A percentile compares a stretch with the other conserved stretches of the same genome.
Evolutionary conservation across 2,113 vertebrate species (phyloP).

Genomic region (Odocoileus virginianus): DNA sequence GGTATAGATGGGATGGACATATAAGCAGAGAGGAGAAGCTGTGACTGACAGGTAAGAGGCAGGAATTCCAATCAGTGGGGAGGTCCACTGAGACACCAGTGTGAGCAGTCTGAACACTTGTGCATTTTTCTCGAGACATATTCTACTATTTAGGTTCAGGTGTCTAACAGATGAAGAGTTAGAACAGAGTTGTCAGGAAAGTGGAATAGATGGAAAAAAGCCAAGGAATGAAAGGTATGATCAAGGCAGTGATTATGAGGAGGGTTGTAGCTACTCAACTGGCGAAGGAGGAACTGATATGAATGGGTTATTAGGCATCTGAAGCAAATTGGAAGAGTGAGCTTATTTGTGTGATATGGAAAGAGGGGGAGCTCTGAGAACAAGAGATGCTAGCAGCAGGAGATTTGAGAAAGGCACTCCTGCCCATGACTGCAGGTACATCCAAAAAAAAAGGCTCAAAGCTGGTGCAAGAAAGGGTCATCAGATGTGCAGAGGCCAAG

Average conservation of each 20-base stretch:
- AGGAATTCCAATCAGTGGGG: neutral
- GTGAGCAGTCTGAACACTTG: neutral
- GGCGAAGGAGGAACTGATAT: neutral
- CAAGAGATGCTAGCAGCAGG: neutral
- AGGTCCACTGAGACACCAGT: neutral
- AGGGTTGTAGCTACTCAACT: neutral
- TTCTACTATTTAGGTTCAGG: neutral
- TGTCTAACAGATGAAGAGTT: neutral
- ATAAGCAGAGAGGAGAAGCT: neutral
- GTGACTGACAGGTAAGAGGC: fast-evolving
- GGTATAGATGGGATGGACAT: neutral
- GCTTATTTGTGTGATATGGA: neutral
- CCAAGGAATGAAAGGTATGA: neutral
- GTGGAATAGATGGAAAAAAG: neutral
- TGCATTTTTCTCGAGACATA: neutral
- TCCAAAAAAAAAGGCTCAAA: neutral
- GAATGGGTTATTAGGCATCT: neutral
- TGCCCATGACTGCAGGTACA: fast-evolving
- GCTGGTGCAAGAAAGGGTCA: neutral
- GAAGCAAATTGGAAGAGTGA: neutral
- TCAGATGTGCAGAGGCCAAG: no score
- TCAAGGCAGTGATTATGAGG: neutral
- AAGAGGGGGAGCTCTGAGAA: neutral
- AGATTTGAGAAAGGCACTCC: neutral
- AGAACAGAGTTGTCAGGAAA: neutral